A percentile compares a stretch with the other conserved stretches of the same genome.
phyloP scores from a whole-genome alignment of 2,797 vertebrate species.

The Anguilla obscura region DNA sequence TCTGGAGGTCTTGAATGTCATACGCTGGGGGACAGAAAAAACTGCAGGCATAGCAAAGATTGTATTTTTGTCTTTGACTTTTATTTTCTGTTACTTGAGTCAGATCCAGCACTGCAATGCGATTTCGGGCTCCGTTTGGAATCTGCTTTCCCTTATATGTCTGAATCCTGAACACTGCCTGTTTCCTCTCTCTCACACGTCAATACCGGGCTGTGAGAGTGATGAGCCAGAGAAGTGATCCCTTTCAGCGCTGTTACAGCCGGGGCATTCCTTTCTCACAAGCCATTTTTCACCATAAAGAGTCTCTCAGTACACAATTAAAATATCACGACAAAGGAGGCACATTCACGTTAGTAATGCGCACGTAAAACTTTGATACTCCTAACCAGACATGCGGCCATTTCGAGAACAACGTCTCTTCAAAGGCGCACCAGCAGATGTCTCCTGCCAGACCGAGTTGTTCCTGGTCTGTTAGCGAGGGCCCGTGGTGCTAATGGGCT shows the following conservation, averaged over 20 bases:
- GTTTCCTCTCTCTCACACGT: neutral
- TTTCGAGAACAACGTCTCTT: neutral
- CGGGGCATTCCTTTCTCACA: neutral
- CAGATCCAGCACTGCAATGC: neutral
- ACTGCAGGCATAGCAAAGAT: neutral
- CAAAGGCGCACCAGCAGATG: constrained; percentile 4
- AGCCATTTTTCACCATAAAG: neutral
- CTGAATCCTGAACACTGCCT: neutral
- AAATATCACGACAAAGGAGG: neutral
- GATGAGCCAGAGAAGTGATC: constrained; percentile 4
- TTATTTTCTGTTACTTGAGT: neutral
- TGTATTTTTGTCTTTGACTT: neutral
- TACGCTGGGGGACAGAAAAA: neutral
- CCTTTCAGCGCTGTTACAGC: neutral
- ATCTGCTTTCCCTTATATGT: neutral
- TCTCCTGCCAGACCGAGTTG: neutral
- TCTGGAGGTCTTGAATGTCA: neutral
- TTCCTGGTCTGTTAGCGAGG: neutral
- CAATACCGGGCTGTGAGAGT: neutral
- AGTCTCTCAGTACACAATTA: neutral
- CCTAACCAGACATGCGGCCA: neutral
- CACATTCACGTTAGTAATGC: neutral
- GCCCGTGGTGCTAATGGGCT: neutral
- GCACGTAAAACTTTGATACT: neutral
- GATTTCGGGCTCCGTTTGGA: neutral